Conservation (phyloP, 2,797 vertebrate species). For the Oceanodroma leucorhoa region DNA sequence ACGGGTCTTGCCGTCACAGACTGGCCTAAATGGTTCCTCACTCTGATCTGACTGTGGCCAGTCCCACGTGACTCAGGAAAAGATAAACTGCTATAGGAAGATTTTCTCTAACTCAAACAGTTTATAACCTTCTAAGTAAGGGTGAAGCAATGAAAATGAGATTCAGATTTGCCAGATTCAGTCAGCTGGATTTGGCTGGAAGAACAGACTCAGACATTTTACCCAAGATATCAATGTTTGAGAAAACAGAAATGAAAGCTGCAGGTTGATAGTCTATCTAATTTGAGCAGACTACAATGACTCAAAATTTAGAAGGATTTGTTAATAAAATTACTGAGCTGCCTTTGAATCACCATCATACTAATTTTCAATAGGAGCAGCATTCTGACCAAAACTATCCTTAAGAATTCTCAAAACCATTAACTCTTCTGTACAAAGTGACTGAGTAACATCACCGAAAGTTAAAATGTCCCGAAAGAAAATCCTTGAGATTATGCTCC, state of each 20-base stretch:
- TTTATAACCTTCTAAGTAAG: neutral
- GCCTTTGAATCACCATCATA: neutral
- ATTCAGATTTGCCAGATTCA: neutral
- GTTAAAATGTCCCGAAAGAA: neutral
- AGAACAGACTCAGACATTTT: neutral
- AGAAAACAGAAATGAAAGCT: neutral
- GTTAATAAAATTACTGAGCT: neutral
- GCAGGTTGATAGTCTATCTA: neutral
- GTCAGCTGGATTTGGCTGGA: neutral
- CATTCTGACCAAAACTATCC: neutral
- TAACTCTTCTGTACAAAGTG: neutral
- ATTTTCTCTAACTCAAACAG: neutral
- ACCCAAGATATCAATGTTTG: neutral
- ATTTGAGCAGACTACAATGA: neutral
- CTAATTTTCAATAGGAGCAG: neutral
- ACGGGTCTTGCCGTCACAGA: neutral
- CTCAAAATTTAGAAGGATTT: neutral
- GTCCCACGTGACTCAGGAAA: neutral
- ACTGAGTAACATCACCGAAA: neutral
- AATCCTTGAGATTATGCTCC: neutral
- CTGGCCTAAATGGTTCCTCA: neutral
- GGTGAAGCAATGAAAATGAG: neutral
- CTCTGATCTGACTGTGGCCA: neutral
- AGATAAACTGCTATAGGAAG: neutral
- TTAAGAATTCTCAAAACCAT: neutral